Evolutionary conservation across 2,797 vertebrate genomes (phyloP), one percentile per base, ranked within the genome.

Genomic region (Acanthopagrus latus): DNA sequence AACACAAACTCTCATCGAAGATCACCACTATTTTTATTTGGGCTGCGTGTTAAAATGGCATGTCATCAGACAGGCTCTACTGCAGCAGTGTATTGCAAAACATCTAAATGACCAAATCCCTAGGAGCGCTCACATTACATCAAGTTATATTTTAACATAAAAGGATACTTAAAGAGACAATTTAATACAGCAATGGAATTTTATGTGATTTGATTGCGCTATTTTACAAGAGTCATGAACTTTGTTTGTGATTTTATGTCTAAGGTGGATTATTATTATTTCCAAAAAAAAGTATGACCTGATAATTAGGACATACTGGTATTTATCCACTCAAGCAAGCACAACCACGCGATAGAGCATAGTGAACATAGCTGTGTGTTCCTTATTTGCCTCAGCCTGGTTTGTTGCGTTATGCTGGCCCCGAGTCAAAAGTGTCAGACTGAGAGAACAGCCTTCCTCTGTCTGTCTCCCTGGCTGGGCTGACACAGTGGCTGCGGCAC

Each of bases 401-500:
- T 88, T 81, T 87, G 87, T 77, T 64, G 75, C 43, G 16, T 75
- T 67, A 70, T 58, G 69, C 54, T 93, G 92, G 87, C 91, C 70
- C 73, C 16, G 82, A 89, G 88, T 94, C 89, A 91, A 81, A 85
- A 71, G 79, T 90, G 85, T 91, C 91, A 92, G 91, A 93, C 83
- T 29, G 76, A 81, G 84, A 86, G 86, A 91, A 92, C 91, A 90
- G 88, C 82, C 85, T 84, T 76, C 79, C 80, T 89, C 87, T 92
- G 91, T 91, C 90, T 92, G 83, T 68, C 81, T 86, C 77, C 44
- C 82, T 65, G 81, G 80, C 82, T 1, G 8, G 71, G 78, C 87
- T 82, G 88, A 93, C 91, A 90, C 88, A 80, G 89, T 86, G 88
- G 88, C 93, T 94, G 93, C 76, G 89, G 90, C 93, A 85, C 92